Evolutionary conservation across 2,113 vertebrate genomes (phyloP).

Genomic region (Verasper variegatus): DNA sequence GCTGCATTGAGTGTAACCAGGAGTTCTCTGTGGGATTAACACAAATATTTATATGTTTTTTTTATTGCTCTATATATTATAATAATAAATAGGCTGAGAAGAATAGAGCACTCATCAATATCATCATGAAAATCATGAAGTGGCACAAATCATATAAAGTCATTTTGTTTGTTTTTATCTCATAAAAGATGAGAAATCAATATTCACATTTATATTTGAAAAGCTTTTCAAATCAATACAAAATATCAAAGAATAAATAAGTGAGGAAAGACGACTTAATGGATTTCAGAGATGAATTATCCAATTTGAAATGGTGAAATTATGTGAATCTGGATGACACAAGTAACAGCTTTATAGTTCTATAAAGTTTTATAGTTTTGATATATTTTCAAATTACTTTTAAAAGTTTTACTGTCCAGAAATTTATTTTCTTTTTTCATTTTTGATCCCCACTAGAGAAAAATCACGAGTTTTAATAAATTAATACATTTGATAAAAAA

Average conservation of each 20-base stretch:
- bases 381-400: background rate
- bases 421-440: background rate
- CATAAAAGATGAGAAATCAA: background rate
- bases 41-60: no score
- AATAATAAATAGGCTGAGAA: no score
- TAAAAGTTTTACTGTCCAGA: background rate
- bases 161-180: background rate
- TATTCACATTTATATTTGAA: background rate
- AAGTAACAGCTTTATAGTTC: background rate
- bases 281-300: background rate
- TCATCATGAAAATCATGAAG: background rate
- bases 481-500: background rate
- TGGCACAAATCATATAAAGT: background rate
- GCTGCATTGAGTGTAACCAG: no score
- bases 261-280: background rate
- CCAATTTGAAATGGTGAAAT: background rate
- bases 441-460: no score
- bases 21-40: no score
- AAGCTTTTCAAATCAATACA: background rate
- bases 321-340: background rate
- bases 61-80: no score
- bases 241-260: background rate
- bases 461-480: no score
- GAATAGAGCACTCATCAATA: background rate
- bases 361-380: background rate